Percentiles rank a stretch among this genome's conserved stretches.
Conservation (phyloP, 2,888 invertebrate species). For the Lamellibrachia satsuma region DNA sequence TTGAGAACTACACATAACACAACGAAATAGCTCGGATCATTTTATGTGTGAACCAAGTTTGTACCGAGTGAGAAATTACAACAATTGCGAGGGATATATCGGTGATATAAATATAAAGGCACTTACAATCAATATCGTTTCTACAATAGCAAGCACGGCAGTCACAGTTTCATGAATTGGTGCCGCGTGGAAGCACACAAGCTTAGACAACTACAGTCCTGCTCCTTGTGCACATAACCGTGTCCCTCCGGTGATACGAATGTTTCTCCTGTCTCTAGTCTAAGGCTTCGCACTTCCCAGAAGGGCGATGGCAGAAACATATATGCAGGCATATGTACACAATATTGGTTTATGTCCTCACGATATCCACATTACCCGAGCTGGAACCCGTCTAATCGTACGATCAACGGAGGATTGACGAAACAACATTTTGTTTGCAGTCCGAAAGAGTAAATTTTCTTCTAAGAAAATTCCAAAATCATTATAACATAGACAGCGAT, state of each 20-base stretch:
- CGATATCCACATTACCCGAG: background rate
- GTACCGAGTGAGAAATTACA: background rate
- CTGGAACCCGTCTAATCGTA: background rate
- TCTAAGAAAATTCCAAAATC: background rate
- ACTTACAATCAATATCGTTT: background rate
- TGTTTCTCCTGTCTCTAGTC: background rate
- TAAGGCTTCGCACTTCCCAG: background rate
- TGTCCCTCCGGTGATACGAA: too few species aligned
- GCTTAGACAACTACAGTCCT: background rate
- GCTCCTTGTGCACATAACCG: too few species aligned
- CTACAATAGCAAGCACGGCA: background rate
- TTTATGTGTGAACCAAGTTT: background rate
- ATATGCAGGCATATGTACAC: background rate
- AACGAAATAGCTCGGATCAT: background rate
- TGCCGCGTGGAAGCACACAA: background rate
- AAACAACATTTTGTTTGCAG: background rate
- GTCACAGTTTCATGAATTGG: background rate
- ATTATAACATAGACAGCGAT: background rate
- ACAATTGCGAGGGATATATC: background rate
- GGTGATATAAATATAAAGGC: background rate
- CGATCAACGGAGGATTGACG: background rate
- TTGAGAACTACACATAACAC: background rate
- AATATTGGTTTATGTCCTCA: background rate
- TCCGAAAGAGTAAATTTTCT: background rate
- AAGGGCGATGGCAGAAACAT: background rate